Base-by-base conservation (phyloP, 2,888 invertebrate genomes). In the Papilio elwesi region DNA sequence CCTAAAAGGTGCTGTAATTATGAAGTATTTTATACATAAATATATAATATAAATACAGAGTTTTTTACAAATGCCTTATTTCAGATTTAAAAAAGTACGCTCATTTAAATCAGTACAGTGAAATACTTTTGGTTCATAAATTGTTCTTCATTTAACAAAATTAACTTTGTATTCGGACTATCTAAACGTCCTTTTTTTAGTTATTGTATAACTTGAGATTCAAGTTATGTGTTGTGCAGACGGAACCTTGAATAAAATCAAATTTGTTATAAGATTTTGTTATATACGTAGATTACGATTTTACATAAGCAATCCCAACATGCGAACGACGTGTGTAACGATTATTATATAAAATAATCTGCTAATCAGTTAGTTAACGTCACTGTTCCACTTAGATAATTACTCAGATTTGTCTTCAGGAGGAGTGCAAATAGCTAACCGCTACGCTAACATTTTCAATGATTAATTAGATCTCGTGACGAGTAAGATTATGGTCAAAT, bases 21-120 rank as follows among this genome's bases (percentile, higher is more conserved):
- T 89, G 89, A 88, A 90, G 85, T 86, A 85, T 86, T 90, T 90
- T 88, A 87, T 88, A 86, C 80, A n/a, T n/a, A n/a, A n/a, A n/a
- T n/a, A n/a, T n/a, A n/a, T n/a, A n/a, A n/a, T n/a, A n/a, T n/a
- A n/a, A n/a, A n/a, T 85, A 87, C 88, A 89, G 87, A 88, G 88
- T 89, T 89, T 84, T 85, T 86, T 26, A 53, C 47, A 53, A 70
- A 26, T n/a, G 12, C 13, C 13, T 51, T 62, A 48, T 68, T 48
- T 48, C 8, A 13, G 10, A 36, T 55, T 62, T 36, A 11, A 36
- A 53, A 26, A 64, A 69, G 36, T 63, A 1, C 4, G 26, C 4
- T 49, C 57, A 68, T 57, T 59, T 68, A n/a, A 26, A n/a, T 57
- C 7, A 68, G 48, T n/a, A 48, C 48, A 9, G 10, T 11, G 13